Evolutionary conservation across 2,797 vertebrate genomes (phyloP).

Genomic region (Rhynchotus rufescens): DNA sequence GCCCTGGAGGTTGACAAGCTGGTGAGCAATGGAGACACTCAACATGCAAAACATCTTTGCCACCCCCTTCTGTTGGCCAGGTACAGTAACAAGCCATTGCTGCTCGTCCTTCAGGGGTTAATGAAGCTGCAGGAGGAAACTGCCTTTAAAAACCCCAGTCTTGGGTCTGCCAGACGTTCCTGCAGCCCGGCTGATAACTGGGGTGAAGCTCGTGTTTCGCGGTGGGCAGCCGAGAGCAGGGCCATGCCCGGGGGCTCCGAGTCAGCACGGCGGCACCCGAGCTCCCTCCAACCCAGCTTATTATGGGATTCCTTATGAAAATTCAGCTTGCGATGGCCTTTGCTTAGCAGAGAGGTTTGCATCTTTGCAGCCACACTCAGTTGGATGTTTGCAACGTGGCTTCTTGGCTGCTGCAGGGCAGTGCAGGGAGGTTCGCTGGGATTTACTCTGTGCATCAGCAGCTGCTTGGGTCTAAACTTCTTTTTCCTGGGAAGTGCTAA

Average conservation of each 20-base stretch:
- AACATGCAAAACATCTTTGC: accelerated
- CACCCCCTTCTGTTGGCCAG: not conserved
- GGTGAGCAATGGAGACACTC: not conserved
- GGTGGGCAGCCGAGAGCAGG: not conserved
- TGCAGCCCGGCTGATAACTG: not conserved
- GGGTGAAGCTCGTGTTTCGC: not conserved
- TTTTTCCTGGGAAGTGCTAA: not conserved
- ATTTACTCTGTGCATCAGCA: not conserved
- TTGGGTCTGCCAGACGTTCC: not conserved
- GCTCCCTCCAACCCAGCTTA: no score
- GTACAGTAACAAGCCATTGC: no score
- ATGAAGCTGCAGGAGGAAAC: not conserved
- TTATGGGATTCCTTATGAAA: not conserved
- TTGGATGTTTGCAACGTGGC: not conserved
- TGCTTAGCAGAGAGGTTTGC: not conserved
- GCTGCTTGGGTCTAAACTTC: not conserved
- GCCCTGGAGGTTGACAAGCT: not conserved
- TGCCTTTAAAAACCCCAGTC: not conserved
- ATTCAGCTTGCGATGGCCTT: not conserved
- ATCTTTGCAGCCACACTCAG: not conserved
- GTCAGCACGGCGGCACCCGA: not conserved
- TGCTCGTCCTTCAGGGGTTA: not conserved
- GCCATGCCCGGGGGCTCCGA: not conserved
- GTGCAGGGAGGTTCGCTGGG: not conserved
- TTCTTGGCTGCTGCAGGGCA: not conserved